Evolutionary conservation across 2,797 vertebrate genomes (phyloP), one percentile per base, ranked within the genome.

Genomic region (Hippoglossus hippoglossus): DNA sequence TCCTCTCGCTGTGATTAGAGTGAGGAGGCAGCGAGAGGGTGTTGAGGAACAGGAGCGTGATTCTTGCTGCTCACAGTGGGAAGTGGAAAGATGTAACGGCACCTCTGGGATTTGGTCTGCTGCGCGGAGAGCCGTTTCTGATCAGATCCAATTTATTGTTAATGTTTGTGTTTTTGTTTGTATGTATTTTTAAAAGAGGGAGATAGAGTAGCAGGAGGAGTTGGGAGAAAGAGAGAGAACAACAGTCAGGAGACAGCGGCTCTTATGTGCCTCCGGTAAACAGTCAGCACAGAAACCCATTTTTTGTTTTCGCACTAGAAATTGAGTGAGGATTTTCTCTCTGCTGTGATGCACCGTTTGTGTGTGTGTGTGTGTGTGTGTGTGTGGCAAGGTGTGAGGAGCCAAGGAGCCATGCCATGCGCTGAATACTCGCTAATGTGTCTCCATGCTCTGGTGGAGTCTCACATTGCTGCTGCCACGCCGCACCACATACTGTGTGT

Each of bases 1-100:
- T 83, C 71, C 80, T 77, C 80, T 87, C 0, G 75, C 84, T 89
- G 90, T 90, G 89, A 91, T 91, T 89, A 88, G 86, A 88, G 86
- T 65, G 71, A 64, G 67, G 85, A 82, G 84, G 80, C 81, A 80
- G 84, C 13, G 60, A 75, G 84, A 75, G 73, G 71, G 64, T 85
- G 86, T 86, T 77, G 83, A 88, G 75, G 86, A 86, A 75, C 84
- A 83, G 86, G 66, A 83, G 82, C 46, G 36, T 68, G 67, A 80
- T 79, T 87, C 86, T 19, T 85, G 85, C 82, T 67, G 82, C 85
- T 87, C 81, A 57, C 89, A 80, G 88, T 81, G 41, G 85, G 87
- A 90, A 87, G 84, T 83, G 81, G 77, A 83, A 82, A 87, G 90
- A 86, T 85, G 66, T 85, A 90, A 91, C 86, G 54, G 79, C 80